Base-by-base conservation (phyloP, 1,140 invertebrate genomes). In the Drosophila bocki region DNA sequence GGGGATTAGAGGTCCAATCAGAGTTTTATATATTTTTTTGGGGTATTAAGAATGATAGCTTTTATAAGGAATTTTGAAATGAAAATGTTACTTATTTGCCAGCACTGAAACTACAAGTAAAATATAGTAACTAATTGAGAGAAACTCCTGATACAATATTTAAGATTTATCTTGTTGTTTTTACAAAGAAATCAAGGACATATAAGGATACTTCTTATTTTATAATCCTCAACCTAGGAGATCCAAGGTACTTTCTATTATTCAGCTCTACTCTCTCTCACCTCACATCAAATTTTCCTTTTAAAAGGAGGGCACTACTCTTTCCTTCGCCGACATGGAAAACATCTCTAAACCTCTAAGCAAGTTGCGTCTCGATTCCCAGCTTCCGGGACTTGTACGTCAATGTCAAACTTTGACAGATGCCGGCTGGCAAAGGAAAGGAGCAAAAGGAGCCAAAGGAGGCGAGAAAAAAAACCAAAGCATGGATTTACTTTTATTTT, bases 401-500 rank as follows among this genome's bases (percentile, higher is more conserved):
- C 84, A 88, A 84, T 88, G 84, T 88, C 84, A 88, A 75, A 82
- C 75, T 78, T 90, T 88, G 84, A 90, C 84, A 90, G 77, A 63
- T 80, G 77, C 77, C 69, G 78, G 57, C 9, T 44, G 48, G 44
- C 39, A 37, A 50, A 39, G 33, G 51, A 59, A 61, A 47, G 48
- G 47, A 33, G 47, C 26, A 44, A 45, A 47, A 37, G 57, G 26
- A 60, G 45, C 45, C 9, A 37, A 35, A 5, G 39, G n/a, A 17
- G 45, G 48, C 48, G 37, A 47, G 44, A 47, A 44, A 59, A 74
- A 60, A 77, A 82, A 59, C 45, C 51, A 63, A 70, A 88, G 84
- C 84, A 88, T 62, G 84, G 85, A 88, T 88, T 88, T 88, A 84
- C 85, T 88, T 88, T 88, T 88, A 88, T 88, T 88, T 88, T 88